Base-by-base conservation (phyloP, 1,140 invertebrate species). In the Anastrepha ludens region DNA sequence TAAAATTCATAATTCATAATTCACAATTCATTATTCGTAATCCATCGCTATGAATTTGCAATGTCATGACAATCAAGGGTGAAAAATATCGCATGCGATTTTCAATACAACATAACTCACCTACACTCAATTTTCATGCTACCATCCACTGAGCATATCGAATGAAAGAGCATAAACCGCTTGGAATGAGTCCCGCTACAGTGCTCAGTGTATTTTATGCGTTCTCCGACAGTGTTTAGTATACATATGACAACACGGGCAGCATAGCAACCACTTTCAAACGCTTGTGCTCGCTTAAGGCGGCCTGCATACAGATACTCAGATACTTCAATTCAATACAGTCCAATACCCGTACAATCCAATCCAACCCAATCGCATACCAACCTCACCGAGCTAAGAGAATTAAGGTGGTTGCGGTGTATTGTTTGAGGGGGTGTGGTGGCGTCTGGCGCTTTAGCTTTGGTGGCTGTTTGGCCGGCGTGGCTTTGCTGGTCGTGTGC, bases 401-500 rank as follows among this genome's bases (percentile, higher is more conserved):
- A 44, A 78, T 58, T 55, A 39, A 41, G 44, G 85, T 60, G 59
- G 58, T 8, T 20, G n/a, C n/a, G 29, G 85, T 20, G 59, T 20
- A 44, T 17, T 59, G n/a, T 1, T 20, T 55, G 55, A 78, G 67
- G 65, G 58, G 67, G 86, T 87, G 86, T 74, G 41, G 59, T 60
- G 86, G 20, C 58, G 67, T 60, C 58, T 74, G 67, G 44, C 55
- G 20, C 55, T 50, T 8, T 13, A 58, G 86, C 39, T 87, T 50
- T 70, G 44, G 47, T 81, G n/a, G 74, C n/a, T 81, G 74, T 9
- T 55, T 81, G 47, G 85, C 58, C 85, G 20, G 85, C 59, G n/a
- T 55, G 15, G 78, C n/a, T 29, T 11, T 17, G 11, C 2, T 55
- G 50, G 39, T 81, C 67, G 65, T 55, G 65, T 87, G 62, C 62